A percentile compares a stretch with the other conserved stretches of the same genome.
Evolutionary conservation across 1,140 invertebrate genomes (phyloP).

Genomic region (Apolygus lucorum): DNA sequence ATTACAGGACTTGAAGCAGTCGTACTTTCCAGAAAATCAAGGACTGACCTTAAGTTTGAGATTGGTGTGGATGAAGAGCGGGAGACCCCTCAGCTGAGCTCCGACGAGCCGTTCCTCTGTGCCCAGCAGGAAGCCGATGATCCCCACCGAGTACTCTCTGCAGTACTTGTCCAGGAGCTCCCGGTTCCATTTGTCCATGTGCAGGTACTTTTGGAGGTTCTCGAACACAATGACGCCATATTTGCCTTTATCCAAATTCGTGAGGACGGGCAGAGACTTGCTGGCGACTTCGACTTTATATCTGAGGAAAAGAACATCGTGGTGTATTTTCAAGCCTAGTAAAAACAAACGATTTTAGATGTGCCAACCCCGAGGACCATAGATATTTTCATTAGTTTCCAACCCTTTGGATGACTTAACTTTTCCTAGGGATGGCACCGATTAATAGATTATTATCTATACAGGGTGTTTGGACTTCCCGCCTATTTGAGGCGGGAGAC

Average conservation of each 20-base stretch:
- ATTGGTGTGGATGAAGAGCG: slow-evolving; percentile 88
- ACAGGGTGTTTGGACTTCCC: too few relatives aligned
- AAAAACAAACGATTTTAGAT: neutral
- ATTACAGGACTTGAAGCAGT: too few relatives aligned
- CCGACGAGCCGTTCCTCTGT: slow-evolving; percentile 80
- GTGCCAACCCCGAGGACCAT: neutral
- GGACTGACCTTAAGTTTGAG: slow-evolving; percentile 64
- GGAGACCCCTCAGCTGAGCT: slow-evolving; percentile 78
- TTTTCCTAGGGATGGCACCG: too few relatives aligned
- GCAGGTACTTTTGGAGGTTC: slow-evolving; percentile 88
- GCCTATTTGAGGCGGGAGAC: too few relatives aligned
- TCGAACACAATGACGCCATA: slow-evolving; percentile 96
- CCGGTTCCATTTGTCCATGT: slow-evolving; percentile 95
- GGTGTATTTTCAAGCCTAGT: slow-evolving; percentile 15
- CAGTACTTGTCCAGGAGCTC: slow-evolving; percentile 95
- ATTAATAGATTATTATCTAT: too few relatives aligned
- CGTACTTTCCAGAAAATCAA: neutral
- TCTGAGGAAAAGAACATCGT: slow-evolving; percentile 56
- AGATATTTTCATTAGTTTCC: too few relatives aligned
- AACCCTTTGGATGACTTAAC: too few relatives aligned
- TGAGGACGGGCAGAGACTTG: slow-evolving; percentile 86
- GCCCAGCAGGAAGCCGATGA: slow-evolving; percentile 87
- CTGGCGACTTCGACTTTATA: slow-evolving; percentile 89
- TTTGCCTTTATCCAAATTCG: slow-evolving; percentile 86
- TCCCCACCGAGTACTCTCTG: slow-evolving; percentile 86